phyloP scores from a whole-genome alignment of 2,113 vertebrate species.

The Laterallus jamaicensis region DNA sequence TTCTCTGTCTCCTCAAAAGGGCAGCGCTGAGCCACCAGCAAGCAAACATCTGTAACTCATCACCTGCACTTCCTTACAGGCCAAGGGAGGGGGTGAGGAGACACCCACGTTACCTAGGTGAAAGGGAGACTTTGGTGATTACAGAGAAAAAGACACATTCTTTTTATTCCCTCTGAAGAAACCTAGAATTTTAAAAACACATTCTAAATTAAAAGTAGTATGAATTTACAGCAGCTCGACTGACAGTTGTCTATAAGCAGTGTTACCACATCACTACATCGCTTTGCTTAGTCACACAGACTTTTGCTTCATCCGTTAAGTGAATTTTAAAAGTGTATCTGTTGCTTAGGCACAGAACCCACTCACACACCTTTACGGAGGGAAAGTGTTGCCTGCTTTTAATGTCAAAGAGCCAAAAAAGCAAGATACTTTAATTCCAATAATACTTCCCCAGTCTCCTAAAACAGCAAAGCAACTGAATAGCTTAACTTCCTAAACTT shows the following conservation, averaged over 20 bases:
- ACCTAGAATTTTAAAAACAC: not conserved
- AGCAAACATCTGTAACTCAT: not conserved
- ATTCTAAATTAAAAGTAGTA: not conserved
- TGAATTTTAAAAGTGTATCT: not conserved
- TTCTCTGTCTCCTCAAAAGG: not conserved
- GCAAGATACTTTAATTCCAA: not conserved
- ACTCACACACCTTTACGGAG: not conserved
- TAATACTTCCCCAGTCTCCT: not conserved
- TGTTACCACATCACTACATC: not conserved
- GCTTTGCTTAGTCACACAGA: conserved; percentile 8
- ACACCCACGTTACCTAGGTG: not conserved
- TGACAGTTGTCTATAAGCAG: not conserved
- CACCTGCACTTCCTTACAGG: not conserved
- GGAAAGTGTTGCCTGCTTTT: not conserved
- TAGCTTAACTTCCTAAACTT: not conserved
- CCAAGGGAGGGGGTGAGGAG: not conserved
- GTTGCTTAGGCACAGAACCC: not conserved
- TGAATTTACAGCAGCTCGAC: not conserved
- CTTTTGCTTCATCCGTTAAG: not conserved
- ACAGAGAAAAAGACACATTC: not conserved
- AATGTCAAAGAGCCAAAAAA: not conserved
- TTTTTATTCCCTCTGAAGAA: not conserved
- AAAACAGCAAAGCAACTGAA: not conserved
- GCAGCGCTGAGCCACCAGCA: not conserved
- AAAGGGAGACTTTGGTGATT: not conserved